A percentile compares a stretch with the other conserved stretches of the same genome.
These are phyloP conservation scores for Orius insidiosus DNA, from an alignment of 1,140 invertebrate genomes.

Conservation along the genomic window DNA sequence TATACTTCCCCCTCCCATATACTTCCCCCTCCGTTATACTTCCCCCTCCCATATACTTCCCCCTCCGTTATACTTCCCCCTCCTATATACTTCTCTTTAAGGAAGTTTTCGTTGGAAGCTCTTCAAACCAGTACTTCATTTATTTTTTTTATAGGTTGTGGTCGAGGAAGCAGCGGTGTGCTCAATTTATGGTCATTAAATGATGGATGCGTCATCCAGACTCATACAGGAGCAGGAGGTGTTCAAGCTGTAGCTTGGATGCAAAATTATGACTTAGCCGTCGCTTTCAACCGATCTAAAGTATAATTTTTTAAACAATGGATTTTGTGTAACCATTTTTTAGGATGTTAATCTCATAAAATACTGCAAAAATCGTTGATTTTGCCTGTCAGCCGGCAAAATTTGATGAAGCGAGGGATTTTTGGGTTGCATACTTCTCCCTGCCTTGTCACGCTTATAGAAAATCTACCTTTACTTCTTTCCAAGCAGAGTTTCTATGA, in stretches of 20 bases:
- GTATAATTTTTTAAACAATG: constrained; percentile 21
- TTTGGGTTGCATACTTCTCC: constrained; percentile 35
- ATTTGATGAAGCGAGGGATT: constrained; percentile 34
- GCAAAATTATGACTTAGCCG: constrained; percentile 28
- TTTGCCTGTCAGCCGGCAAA: constrained; percentile 31
- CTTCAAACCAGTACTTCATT: no score
- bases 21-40: no score
- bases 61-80: no score
- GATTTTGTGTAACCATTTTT: constrained; percentile 2
- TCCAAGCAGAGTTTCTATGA: constrained; percentile 39
- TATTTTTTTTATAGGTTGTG: constrained; percentile 26
- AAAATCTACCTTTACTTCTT: constrained; percentile 31
- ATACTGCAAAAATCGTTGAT: constrained; percentile 29
- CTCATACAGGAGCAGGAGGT: constrained; percentile 34
- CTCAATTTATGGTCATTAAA: constrained; percentile 45
- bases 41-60: no score
- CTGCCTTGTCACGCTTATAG: constrained; percentile 29
- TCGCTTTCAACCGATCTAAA: constrained; percentile 35
- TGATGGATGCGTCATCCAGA: constrained; percentile 38
- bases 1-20: no score
- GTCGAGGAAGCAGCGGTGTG: constrained; percentile 33
- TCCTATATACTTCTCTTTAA: no score
- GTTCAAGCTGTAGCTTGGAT: constrained; percentile 34
- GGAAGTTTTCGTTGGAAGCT: no score
- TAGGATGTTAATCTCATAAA: constrained; percentile 33